Conservation (phyloP, 2,113 vertebrate species). For the Psephotus haematonotus region DNA sequence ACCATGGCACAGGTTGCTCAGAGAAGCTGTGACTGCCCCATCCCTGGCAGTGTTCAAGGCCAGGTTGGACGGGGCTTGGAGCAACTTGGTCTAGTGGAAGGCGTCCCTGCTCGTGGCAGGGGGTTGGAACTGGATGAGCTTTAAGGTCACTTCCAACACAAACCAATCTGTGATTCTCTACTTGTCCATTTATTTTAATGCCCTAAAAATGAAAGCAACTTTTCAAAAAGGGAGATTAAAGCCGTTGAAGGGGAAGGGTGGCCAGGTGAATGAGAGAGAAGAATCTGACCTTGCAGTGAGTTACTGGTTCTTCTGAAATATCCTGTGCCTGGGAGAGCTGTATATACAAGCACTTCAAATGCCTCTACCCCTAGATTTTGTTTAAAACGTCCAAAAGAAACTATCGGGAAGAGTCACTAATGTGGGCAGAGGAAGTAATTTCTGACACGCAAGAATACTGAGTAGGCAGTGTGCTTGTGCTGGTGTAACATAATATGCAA, state of each 20-base stretch:
- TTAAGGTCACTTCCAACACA: neutral
- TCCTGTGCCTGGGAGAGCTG: neutral
- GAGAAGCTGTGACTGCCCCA: neutral
- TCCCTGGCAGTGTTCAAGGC: neutral
- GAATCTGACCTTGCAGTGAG: neutral
- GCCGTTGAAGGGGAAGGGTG: neutral
- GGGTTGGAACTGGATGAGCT: neutral
- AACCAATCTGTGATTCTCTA: neutral
- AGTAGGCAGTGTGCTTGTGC: neutral
- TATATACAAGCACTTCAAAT: neutral
- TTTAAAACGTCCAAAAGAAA: neutral
- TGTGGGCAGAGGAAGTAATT: neutral
- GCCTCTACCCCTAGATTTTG: neutral
- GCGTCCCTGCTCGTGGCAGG: neutral
- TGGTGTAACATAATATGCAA: neutral
- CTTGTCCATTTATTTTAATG: neutral
- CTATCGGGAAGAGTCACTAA: neutral
- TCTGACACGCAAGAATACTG: neutral
- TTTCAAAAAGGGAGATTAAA: neutral
- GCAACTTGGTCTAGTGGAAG: neutral
- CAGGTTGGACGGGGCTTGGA: neutral
- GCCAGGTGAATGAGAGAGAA: neutral
- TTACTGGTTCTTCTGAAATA: neutral
- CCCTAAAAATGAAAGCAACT: neutral
- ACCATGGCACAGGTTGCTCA: neutral